Evolutionary conservation across 2,888 invertebrate genomes (phyloP).

Genomic region (Leptinotarsa haldemani): DNA sequence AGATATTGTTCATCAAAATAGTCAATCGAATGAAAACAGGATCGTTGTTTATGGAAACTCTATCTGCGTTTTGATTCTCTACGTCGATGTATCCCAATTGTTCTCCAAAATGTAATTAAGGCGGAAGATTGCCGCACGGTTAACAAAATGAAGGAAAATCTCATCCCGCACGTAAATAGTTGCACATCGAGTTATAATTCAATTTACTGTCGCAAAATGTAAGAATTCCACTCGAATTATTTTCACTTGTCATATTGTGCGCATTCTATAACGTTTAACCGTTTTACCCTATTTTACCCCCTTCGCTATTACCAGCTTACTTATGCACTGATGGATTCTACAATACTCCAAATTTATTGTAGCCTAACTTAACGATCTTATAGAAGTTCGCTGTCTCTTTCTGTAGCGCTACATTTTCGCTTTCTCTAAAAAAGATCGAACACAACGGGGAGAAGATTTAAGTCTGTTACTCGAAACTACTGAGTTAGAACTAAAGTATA

Average conservation of each 20-base stretch:
- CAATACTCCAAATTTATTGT: slow-evolving; percentile 64
- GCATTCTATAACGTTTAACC: slow-evolving; percentile 64
- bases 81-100: slow-evolving; percentile 22
- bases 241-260: slow-evolving; percentile 63
- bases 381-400: slow-evolving; percentile 38
- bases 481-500: slow-evolving; percentile 50
- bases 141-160: slow-evolving; percentile 42
- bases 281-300: slow-evolving; percentile 59
- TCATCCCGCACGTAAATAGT: slow-evolving; percentile 43
- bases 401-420: slow-evolving; percentile 11
- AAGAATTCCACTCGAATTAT: slow-evolving; percentile 67
- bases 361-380: slow-evolving; percentile 55
- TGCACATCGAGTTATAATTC: slow-evolving; percentile 52
- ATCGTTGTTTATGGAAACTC: slow-evolving; percentile 1
- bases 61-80: slow-evolving; percentile 17
- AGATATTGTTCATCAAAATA: background rate
- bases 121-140: slow-evolving; percentile 38
- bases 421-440: slow-evolving; percentile 38
- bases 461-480: slow-evolving; percentile 50
- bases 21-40: background rate
- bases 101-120: slow-evolving; percentile 38
- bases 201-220: slow-evolving; percentile 61
- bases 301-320: slow-evolving; percentile 64
- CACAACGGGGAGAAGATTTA: slow-evolving; percentile 37
- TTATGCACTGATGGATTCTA: slow-evolving; percentile 64